Evolutionary conservation across 2,113 vertebrate genomes (phyloP), one percentile per base, ranked within the genome.

Genomic region (Mesocricetus auratus): DNA sequence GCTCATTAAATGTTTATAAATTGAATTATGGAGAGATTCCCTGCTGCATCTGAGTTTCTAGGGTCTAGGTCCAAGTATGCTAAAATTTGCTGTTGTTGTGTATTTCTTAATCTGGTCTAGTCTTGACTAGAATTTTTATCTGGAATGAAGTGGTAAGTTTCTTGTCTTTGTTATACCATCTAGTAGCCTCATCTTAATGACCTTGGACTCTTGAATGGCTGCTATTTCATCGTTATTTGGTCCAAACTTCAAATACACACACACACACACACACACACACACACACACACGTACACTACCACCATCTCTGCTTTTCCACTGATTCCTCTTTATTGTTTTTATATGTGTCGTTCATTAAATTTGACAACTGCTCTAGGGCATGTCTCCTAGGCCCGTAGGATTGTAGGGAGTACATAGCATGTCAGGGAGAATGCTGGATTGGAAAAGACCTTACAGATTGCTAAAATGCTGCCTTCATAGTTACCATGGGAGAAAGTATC

Each of bases 61-160:
- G 47, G 29, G 79, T 66, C 29, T 13, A 77, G 36, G 71, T 88
- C 83, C 36, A 75, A 26, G 66, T 42, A 39, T 75, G 17, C 26
- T 86, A 56, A 77, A 69, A 10, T 66, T 83, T 73, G n/a, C 4
- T 64, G 26, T 2, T 79, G 50, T 33, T 75, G 31, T 75, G 39
- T 82, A 16, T 13, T 75, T 91, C 13, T 26, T 92, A 95, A 69
- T 78, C 88, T 92, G 62, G 71, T 95, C 77, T 50, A 4, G 39
- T 21, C 36, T 77, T 91, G 71, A 71, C 36, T 39, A 47, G 88
- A 93, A 62, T 69, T 81, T 53, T 94, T 24, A 86, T 60, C 13
- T 6, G 45, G 50, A 94, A 81, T 42, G 15, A 93, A 85, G 69
- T 64, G 10, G 64, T 53, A 33, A 85, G 31, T 9, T 90, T 39